Evolutionary conservation across 2,113 vertebrate genomes (phyloP), one percentile per base, ranked within the genome.

Genomic region (Strigops habroptila): DNA sequence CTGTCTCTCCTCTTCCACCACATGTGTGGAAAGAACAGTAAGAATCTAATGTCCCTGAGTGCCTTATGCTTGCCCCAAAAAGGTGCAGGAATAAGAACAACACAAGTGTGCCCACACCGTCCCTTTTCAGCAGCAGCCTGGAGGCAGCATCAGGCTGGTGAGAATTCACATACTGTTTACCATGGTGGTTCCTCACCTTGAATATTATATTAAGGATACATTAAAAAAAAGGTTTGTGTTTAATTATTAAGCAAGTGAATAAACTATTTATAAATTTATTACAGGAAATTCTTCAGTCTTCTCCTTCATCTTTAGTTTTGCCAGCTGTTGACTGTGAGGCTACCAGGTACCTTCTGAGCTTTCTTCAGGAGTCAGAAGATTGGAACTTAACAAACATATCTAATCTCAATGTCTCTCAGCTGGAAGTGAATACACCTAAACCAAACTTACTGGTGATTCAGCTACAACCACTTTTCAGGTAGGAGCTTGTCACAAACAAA

Each of bases 241-340:
- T 95, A 63, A 78, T 93, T 83, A 68, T 85, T 62, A 70, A 89
- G 9, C 49, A 48, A 81, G 24, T 88, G 82, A 96, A 91, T 87
- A 78, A 96, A 76, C 13, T 35, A 33, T 73, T 82, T 27, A 18
- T 91, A 27, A 77, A 86, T 96, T 63, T 95, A 28, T 97, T 97
- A 35, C 97, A 98, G 98, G 93, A 93, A 86, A 91, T 97, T 68
- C 94, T 98, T 91, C 88, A 92, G 33, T 88, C 95, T 87, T 97
- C 95, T 84, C 73, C 97, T 77, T 97, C 97, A 59, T 97, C 97
- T 70, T 92, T 98, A 89, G 93, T 97, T 95, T 92, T 98, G 80
- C 97, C 98, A 62, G 95, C 97, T 68, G 97, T 98, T 86, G 96
- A 98, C 44, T 95, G 84, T 16, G 41, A 93, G 44, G 95, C 97